phyloP scores from a whole-genome alignment of 2,888 invertebrate genomes.

The Dolichopus griseipennis region DNA sequence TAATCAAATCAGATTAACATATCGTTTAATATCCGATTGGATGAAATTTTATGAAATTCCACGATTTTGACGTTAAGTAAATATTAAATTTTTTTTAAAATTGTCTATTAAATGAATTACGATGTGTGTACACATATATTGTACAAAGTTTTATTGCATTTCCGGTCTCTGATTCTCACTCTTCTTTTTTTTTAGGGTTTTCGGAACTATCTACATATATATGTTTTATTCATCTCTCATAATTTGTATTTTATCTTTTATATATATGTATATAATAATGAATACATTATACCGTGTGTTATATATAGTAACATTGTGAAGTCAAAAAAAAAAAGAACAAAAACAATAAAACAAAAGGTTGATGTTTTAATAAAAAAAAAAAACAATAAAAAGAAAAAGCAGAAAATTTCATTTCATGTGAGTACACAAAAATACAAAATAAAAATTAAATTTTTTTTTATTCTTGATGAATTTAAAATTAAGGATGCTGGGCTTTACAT shows the following conservation, averaged over 20 bases:
- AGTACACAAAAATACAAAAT: background rate
- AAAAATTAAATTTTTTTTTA: background rate
- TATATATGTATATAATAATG: background rate
- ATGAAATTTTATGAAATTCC: too few species aligned
- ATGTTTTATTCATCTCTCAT: background rate
- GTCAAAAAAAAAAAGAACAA: background rate
- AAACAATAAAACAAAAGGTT: background rate
- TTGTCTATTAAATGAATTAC: too few species aligned
- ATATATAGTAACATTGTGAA: background rate
- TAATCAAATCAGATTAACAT: too few species aligned
- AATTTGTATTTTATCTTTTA: background rate
- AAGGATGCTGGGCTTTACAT: background rate
- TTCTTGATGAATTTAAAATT: background rate
- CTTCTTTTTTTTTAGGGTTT: background rate
- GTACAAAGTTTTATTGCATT: background rate
- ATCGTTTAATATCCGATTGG: too few species aligned
- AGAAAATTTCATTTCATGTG: background rate
- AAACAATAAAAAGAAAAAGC: too few species aligned
- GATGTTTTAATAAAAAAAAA: background rate
- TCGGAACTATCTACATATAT: background rate
- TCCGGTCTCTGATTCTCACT: background rate
- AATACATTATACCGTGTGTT: too few species aligned
- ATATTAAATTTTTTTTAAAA: too few species aligned
- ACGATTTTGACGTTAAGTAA: too few species aligned
- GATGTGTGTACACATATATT: too few species aligned